A percentile compares a stretch with the other conserved stretches of the same genome.
Conservation (phyloP, 2,113 vertebrate species). For the Calonectris borealis region DNA sequence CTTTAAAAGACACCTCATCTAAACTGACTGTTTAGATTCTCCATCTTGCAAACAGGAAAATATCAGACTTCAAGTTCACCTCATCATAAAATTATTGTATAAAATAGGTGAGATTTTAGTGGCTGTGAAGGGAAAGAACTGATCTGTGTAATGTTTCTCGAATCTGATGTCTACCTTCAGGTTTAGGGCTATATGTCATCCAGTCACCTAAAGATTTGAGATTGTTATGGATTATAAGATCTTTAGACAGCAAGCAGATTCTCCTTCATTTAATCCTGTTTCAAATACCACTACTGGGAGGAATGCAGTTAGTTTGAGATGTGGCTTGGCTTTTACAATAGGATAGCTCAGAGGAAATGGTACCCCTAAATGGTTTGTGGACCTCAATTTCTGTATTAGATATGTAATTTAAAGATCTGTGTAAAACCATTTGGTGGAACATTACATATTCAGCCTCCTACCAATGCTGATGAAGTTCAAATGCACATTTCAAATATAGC, state of each 20-base stretch:
- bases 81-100: not conserved
- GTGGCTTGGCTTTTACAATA: not conserved
- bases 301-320: not conserved
- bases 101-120: not conserved
- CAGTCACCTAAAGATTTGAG: not conserved
- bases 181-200: not conserved
- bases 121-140: not conserved
- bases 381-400: not conserved
- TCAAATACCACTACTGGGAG: not conserved
- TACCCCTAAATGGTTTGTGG: not conserved
- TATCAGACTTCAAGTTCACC: not conserved
- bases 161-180: not conserved
- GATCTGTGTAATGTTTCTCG: not conserved
- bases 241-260: not conserved
- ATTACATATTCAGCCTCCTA: not conserved
- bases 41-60: not conserved
- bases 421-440: not conserved
- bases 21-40: not conserved
- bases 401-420: not conserved
- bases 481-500: not conserved
- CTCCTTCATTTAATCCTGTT: not conserved
- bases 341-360: not conserved
- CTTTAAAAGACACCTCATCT: not conserved
- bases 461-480: not conserved
- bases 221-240: not conserved